Evolutionary conservation across 1,140 invertebrate species (phyloP), one percentile per base, ranked within the genome.

Genomic region (Tetramorium simillimum): DNA sequence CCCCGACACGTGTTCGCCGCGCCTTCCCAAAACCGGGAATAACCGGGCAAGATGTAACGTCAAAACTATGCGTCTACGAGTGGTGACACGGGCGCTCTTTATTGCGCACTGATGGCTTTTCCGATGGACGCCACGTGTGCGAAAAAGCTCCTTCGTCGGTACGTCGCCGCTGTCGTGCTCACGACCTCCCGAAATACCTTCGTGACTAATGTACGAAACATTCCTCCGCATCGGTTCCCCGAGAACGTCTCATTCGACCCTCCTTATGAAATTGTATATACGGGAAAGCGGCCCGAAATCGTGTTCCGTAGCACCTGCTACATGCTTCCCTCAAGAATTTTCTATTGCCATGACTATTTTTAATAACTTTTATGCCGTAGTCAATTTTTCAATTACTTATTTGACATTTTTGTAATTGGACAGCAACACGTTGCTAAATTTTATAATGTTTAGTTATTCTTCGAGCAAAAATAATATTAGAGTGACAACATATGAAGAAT

Each of bases 61-160:
- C 76, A 21, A 84, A 87, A 87, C 53, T 86, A 73, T 86, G 49
- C 75, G 70, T 63, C 75, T 77, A 65, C 80, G 62, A 86, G 49
- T 33, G 43, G 12, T n/a, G 70, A 63, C 43, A 63, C 49, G 16
- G 56, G 21, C 67, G 16, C 67, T 70, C 65, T 88, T 81, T 60
- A 88, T 86, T 67, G 72, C 33, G 33, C 80, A 70, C 90, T 90
- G 89, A 91, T 91, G 87, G 78, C 80, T 91, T 91, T 90, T 90
- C 89, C 89, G 75, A 91, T 90, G 89, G 77, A n/a, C 84, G 82
- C 87, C 87, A 75, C 80, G 49, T 91, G 90, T 58, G 63, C 81
- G 86, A 63, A 89, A 90, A 89, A 70, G 70, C 88, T 81, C 46
- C 56, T 67, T 72, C 51, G 21, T 37, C 65, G 56, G 21, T 56